Conservation (phyloP, 2,888 invertebrate species). For the Ashinkailepas kermadecensis region DNA sequence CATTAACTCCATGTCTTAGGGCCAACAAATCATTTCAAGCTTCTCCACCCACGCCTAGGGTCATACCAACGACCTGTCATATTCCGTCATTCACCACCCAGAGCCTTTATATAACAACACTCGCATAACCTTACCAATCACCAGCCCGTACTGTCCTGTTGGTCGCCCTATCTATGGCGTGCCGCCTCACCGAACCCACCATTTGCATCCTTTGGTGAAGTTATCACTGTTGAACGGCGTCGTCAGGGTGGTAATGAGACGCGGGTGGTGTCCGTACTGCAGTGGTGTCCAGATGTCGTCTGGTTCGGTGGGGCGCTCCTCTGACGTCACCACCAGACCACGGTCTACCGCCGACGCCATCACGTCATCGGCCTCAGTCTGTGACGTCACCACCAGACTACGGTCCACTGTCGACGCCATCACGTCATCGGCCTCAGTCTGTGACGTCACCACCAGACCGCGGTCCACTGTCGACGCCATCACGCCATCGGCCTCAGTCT, state of each 20-base stretch:
- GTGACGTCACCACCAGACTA: too few species aligned
- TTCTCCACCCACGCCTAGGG: background rate
- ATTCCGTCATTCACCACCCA: background rate
- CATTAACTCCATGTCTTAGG: background rate
- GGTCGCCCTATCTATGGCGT: background rate
- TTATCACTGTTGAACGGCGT: slow-evolving; percentile 11
- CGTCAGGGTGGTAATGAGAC: background rate
- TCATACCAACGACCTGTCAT: background rate
- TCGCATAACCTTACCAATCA: background rate
- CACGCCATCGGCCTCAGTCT: too few species aligned
- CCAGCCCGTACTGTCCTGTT: background rate
- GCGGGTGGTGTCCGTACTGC: background rate
- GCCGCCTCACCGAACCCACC: slow-evolving; percentile 25
- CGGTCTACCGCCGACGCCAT: too few species aligned
- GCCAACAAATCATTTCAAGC: background rate
- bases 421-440: too few species aligned
- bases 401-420: too few species aligned
- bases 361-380: too few species aligned
- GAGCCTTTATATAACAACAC: background rate
- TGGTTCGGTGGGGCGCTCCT: too few species aligned
- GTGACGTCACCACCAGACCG: too few species aligned
- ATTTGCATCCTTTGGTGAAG: slow-evolving; percentile 33
- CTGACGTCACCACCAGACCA: too few species aligned
- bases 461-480: too few species aligned
- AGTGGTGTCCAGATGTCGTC: background rate